Percentiles rank a stretch among this genome's conserved stretches.
phyloP scores from a whole-genome alignment of 2,888 invertebrate genomes.

The Drosophila robusta region DNA sequence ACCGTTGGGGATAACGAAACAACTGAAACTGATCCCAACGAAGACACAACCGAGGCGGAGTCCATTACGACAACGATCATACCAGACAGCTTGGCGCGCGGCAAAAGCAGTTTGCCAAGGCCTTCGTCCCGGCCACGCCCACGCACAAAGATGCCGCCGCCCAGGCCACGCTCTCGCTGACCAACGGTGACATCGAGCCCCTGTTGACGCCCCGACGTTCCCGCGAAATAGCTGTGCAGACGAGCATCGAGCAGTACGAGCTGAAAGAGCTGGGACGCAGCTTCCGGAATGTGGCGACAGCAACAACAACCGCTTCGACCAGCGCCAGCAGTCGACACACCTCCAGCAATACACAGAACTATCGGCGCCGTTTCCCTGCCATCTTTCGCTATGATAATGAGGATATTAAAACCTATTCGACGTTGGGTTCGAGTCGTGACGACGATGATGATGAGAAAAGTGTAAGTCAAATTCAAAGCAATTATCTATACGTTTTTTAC shows the following conservation, averaged over 20 bases:
- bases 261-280: constrained; percentile 70
- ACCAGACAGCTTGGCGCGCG: constrained; percentile 5
- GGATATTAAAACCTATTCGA: constrained; percentile 82
- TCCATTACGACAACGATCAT: constrained; percentile 23
- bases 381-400: constrained; percentile 80
- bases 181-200: constrained; percentile 55
- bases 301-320: constrained; percentile 71
- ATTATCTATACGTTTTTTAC: background rate
- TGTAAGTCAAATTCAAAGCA: constrained; percentile 62
- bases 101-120: constrained; percentile 49
- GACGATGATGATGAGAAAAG: constrained; percentile 80
- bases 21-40: constrained; percentile 33
- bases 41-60: constrained; percentile 25
- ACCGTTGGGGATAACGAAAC: constrained; percentile 46
- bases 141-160: constrained; percentile 60
- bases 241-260: constrained; percentile 82
- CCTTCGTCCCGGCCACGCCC: constrained; percentile 58
- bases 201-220: constrained; percentile 50
- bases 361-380: constrained; percentile 55
- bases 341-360: constrained; percentile 48
- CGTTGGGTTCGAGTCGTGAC: constrained; percentile 82
- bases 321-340: constrained; percentile 72
- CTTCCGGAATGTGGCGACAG: constrained; percentile 73
- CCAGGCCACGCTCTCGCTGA: constrained; percentile 58
- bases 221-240: constrained; percentile 83